Conservation (phyloP, 1,140 invertebrate species). For the Magallana ariakensis region DNA sequence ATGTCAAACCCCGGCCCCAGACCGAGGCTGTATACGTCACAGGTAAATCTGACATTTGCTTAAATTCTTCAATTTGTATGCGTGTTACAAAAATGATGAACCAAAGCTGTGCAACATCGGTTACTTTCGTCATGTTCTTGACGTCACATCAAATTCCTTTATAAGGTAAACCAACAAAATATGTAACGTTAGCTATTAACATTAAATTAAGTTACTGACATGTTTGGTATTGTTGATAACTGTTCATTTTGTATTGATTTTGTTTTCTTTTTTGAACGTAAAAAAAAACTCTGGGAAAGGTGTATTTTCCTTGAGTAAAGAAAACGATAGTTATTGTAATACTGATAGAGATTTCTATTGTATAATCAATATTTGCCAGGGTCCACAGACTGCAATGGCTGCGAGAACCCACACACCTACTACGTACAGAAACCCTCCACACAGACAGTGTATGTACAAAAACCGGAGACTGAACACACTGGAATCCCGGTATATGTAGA, state of each 20-base stretch:
- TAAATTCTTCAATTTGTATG: too few relatives aligned
- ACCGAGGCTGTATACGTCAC: constrained; percentile 14
- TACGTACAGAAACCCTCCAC: constrained; percentile 29
- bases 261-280: not conserved
- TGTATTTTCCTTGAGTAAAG: not conserved
- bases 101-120: too few relatives aligned
- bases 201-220: too few relatives aligned
- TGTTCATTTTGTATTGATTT: not conserved
- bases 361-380: not conserved
- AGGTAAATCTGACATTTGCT: not conserved
- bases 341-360: too few relatives aligned
- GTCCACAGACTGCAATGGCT: constrained; percentile 2
- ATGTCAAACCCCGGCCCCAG: constrained; percentile 7
- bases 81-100: too few relatives aligned
- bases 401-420: not conserved
- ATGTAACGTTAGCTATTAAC: too few relatives aligned
- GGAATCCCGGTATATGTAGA: not conserved
- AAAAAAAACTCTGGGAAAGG: too few relatives aligned
- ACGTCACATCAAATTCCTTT: too few relatives aligned
- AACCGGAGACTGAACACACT: constrained; percentile 3
- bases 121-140: too few relatives aligned
- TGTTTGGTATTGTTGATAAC: too few relatives aligned
- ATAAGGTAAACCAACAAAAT: too few relatives aligned
- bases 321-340: too few relatives aligned
- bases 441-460: constrained; percentile 36